Evolutionary conservation across 2,888 invertebrate species (phyloP).

Genomic region (Endotricha flammealis): DNA sequence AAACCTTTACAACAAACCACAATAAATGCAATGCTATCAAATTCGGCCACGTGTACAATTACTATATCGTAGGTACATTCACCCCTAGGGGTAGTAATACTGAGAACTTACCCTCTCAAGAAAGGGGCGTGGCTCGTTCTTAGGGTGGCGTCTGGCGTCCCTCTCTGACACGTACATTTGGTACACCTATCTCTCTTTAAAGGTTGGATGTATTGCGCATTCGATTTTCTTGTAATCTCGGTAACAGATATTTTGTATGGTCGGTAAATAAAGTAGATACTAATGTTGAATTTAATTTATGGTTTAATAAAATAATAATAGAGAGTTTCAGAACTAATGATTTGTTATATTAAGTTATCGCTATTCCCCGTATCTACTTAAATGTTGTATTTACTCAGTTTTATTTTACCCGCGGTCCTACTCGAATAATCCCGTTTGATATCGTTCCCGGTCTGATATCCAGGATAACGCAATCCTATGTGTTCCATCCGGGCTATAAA

Average conservation of each 20-base stretch:
- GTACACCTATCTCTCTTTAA: constrained; percentile 21
- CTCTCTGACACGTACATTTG: constrained; percentile 28
- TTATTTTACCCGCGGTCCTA: too few relatives aligned
- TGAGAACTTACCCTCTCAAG: constrained; percentile 44
- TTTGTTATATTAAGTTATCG: too few relatives aligned
- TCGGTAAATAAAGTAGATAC: too few relatives aligned
- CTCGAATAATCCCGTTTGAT: too few relatives aligned
- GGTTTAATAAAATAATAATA: too few relatives aligned
- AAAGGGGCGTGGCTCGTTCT: constrained; percentile 51
- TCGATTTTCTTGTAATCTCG: constrained; percentile 25
- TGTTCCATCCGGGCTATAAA: too few relatives aligned
- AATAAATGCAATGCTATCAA: constrained; percentile 29
- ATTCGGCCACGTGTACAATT: constrained; percentile 49
- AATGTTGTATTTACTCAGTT: too few relatives aligned
- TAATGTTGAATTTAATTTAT: too few relatives aligned
- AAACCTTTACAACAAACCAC: not conserved
- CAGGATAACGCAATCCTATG: too few relatives aligned
- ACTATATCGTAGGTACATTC: constrained; percentile 29
- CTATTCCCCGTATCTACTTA: too few relatives aligned
- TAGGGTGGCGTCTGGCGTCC: constrained; percentile 44
- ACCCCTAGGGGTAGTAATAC: constrained; percentile 32
- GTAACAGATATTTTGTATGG: constrained; percentile 16
- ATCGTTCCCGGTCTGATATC: too few relatives aligned
- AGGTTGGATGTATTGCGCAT: constrained; percentile 20
- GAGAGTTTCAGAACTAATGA: too few relatives aligned